Base-by-base conservation (phyloP, 2,888 invertebrate genomes). In the Ochlodes sylvanus region DNA sequence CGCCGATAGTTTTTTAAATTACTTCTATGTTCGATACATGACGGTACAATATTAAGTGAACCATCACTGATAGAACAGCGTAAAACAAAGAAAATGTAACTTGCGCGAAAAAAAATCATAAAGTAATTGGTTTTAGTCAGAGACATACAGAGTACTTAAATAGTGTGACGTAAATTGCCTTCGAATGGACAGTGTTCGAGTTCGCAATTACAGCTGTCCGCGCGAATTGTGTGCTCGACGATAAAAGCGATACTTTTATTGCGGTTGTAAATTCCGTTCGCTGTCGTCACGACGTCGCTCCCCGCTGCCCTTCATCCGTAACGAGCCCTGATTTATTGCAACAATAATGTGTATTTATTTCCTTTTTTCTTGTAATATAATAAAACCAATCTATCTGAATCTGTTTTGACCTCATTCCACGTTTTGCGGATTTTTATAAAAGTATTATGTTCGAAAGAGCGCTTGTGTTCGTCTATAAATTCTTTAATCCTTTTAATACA, bases 171-270 rank as follows among this genome's bases (percentile, higher is more conserved):
- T 88, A 88, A 90, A 90, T 90, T 88, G 89, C 86, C 81, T 80
- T 82, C 86, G 88, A 87, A 89, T 87, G 89, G 89, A 90, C 87
- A 88, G 83, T 79, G 77, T 79, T 55, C 42, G 85, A 85, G 87
- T 84, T 85, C 78, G 89, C 90, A 90, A 92, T 90, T 90, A 91
- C 89, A 88, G 85, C 89, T 87, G 91, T 89, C 90, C 85, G 83
- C 84, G 85, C 90, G 91, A 90, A 89, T 89, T 89, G 90, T 89
- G 86, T 85, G 84, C 85, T 86, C 85, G 86, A 85, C 90, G 88
- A 91, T 90, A 91, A 90, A 89, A 86, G 86, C 86, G 87, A 89
- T 88, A 88, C 90, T 90, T 91, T 91, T 90, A 91, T 90, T 89
- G 88, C 84, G 81, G 85, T 84, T 84, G 88, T 90, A 90, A 90